Evolutionary conservation across 1,140 invertebrate genomes (phyloP).

Genomic region (Bursaphelenchus mucronatus): DNA sequence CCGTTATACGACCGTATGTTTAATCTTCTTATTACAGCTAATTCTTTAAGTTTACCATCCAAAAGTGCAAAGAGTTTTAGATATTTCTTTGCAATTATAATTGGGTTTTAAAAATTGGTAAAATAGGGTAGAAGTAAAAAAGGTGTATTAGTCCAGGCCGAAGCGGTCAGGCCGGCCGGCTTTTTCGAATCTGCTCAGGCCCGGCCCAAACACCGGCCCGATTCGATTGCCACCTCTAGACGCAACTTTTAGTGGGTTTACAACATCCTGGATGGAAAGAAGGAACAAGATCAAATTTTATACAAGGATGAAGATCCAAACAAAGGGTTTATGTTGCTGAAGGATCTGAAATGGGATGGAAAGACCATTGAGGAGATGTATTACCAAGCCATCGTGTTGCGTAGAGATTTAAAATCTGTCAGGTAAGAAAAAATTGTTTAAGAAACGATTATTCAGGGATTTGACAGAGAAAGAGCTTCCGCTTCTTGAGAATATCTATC

Average conservation of each 20-base stretch:
- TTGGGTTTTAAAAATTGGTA: no score
- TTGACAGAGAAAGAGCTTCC: constrained; percentile 36
- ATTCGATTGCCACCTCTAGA: no score
- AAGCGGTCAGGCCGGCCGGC: no score
- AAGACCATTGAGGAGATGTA: constrained; percentile 74
- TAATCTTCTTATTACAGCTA: no score
- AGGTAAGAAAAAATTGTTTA: constrained; percentile 21
- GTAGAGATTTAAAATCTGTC: constrained; percentile 73
- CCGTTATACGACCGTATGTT: no score
- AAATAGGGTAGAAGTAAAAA: no score
- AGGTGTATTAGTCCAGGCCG: no score
- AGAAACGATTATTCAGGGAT: constrained; percentile 31
- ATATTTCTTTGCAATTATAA: no score
- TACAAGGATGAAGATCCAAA: constrained; percentile 74
- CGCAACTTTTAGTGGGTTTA: constrained; percentile 73
- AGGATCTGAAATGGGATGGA: constrained; percentile 81
- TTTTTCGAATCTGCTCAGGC: constrained; percentile 8
- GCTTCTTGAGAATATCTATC: constrained; percentile 41
- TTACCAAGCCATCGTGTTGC: constrained; percentile 74
- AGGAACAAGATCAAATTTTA: constrained; percentile 79
- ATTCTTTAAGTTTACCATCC: constrained; percentile 14
- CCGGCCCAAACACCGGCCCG: background rate
- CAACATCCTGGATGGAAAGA: constrained; percentile 88
- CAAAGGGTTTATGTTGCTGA: constrained; percentile 79
- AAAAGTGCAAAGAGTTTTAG: background rate